Base-by-base conservation (phyloP, 2,888 invertebrate genomes). In the Drosophila neoperkinsi region DNA sequence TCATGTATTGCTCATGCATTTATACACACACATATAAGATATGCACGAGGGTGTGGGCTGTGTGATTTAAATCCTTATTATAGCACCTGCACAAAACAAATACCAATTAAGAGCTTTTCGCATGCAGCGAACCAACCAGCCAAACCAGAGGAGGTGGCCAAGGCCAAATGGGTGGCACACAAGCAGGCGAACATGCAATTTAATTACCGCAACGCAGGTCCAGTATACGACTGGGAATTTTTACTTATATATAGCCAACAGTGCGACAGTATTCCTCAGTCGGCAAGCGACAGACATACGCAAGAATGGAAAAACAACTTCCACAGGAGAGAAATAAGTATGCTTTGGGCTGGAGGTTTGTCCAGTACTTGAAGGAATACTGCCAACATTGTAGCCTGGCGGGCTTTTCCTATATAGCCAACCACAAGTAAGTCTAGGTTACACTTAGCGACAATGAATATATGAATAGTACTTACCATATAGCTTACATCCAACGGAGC, bases 371-470 rank as follows among this genome's bases (percentile, higher is more conserved):
- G 21, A 95, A 94, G 91, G 95, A 95, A 79, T 96, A 96, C 91
- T 95, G 96, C 77, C 91, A 93, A 49, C 95, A 95, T 86, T 95
- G 95, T 64, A 95, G 95, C 1, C 94, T 97, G 86, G 96, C 96
- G 71, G 97, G 97, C 0, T 93, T 96, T 38, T 94, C 94, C 82
- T 96, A 95, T 84, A 94, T 97, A 71, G 96, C 95, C 49, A 96
- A 96, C 90, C 94, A 85, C 33, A 91, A 88, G 93, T 93, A 68
- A 74, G 81, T 81, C 28, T 4, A 4, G 5, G 0, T 31, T n/a
- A 28, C 4, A 33, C 13, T 16, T 11, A 30, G 4, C 6, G 9
- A 28, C 4, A 11, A n/a, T n/a, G n/a, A 10, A 28, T 6, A 50
- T 1, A 4, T 16, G 6, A 10, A 2, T 21, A 6, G 11, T 18